These are phyloP conservation scores for Lycophotia porphyrea DNA, from an alignment of 2,888 invertebrate genomes.

Conservation along the genomic window DNA sequence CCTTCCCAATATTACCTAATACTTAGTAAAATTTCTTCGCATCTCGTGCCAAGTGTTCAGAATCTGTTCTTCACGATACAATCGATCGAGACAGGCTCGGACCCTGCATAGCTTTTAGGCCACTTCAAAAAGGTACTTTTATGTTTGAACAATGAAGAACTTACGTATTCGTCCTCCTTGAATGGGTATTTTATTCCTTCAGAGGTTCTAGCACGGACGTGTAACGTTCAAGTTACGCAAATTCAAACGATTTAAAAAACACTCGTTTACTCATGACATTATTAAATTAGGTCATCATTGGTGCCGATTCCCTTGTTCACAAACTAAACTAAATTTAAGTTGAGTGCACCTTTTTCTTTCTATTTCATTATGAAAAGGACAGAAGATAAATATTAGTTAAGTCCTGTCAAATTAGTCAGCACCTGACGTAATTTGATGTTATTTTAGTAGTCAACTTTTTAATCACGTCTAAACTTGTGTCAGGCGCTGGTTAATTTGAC, in stretches of 20 bases:
- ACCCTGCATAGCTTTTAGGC: constrained; percentile 35
- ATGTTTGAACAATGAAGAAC: constrained; percentile 32
- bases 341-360: too few relatives aligned
- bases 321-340: too few relatives aligned
- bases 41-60: constrained; percentile 48
- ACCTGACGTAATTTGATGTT: too few relatives aligned
- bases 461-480: too few relatives aligned
- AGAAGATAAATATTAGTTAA: too few relatives aligned
- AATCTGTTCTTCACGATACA: constrained; percentile 34
- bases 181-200: not conserved
- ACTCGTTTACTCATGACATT: too few relatives aligned
- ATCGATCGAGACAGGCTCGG: constrained; percentile 36
- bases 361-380: too few relatives aligned
- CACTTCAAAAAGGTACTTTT: constrained; percentile 47
- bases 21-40: constrained; percentile 36
- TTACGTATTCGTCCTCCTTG: not conserved
- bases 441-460: too few relatives aligned
- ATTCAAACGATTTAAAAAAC: not conserved
- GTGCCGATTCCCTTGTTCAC: too few relatives aligned
- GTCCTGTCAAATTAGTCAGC: too few relatives aligned
- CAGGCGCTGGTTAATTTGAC: too few relatives aligned
- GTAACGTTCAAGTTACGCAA: not conserved
- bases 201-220: not conserved
- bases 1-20: constrained; percentile 18
- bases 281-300: too few relatives aligned